A percentile compares a stretch with the other conserved stretches of the same genome.
Evolutionary conservation across 2,888 invertebrate species (phyloP).

Genomic region (Hermaeophaga mercurialis): DNA sequence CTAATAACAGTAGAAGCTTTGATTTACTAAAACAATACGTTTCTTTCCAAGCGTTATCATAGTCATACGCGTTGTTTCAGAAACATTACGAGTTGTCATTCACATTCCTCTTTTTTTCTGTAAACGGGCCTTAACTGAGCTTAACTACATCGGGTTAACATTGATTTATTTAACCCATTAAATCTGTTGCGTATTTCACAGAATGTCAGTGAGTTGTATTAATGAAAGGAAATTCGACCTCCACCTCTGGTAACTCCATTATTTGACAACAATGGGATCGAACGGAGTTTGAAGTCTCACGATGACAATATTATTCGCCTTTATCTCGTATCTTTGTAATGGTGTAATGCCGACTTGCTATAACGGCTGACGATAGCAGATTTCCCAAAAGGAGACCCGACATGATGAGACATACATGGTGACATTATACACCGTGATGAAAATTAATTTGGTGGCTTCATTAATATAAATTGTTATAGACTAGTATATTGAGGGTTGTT

Average conservation of each 20-base stretch:
- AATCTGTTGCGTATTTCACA: background rate
- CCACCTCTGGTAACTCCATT: background rate
- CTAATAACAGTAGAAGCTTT: background rate
- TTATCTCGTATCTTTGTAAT: background rate
- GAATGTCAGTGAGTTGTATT: background rate
- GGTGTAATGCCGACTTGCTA: background rate
- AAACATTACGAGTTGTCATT: too few relatives aligned
- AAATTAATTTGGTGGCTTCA: too few relatives aligned
- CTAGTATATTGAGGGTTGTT: too few relatives aligned
- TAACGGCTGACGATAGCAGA: background rate
- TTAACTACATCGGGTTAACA: background rate
- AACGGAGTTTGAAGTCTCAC: background rate
- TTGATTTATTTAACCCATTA: background rate
- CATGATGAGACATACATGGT: too few relatives aligned
- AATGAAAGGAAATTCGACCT: background rate
- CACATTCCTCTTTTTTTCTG: too few relatives aligned
- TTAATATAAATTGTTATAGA: too few relatives aligned
- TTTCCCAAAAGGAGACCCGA: background rate
- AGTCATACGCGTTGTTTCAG: too few relatives aligned
- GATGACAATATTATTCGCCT: background rate
- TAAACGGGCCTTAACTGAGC: too few relatives aligned
- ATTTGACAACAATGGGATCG: background rate
- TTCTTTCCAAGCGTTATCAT: too few relatives aligned
- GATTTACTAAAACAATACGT: too few relatives aligned
- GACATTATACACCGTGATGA: too few relatives aligned